A percentile compares a stretch with the other conserved stretches of the same genome.
These are phyloP conservation scores for Molorchus minor DNA, from an alignment of 2,888 invertebrate genomes.

Conservation along the genomic window DNA sequence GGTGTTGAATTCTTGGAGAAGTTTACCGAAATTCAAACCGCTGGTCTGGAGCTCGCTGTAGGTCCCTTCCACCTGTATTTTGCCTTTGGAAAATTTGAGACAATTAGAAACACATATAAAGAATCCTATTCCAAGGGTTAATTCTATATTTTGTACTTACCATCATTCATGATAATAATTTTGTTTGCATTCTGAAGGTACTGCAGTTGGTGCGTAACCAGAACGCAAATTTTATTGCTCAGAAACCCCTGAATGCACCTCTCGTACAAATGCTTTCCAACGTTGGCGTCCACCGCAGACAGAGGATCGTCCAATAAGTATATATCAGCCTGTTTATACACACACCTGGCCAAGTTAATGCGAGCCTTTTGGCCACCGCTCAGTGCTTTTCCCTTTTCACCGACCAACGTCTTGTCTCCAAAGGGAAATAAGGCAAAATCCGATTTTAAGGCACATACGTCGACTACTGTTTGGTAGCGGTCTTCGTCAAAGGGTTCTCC, in stretches of 20 bases:
- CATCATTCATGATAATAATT: conserved; percentile 62
- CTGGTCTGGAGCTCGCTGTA: conserved; percentile 63
- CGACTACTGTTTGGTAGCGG: conserved; percentile 70
- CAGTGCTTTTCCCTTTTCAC: conserved; percentile 81
- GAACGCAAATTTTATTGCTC: conserved; percentile 69
- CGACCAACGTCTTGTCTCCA: conserved; percentile 81
- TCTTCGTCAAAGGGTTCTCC: conserved; percentile 70
- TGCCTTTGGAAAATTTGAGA: too few species aligned
- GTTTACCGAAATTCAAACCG: conserved; percentile 62
- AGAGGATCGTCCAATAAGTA: conserved; percentile 85
- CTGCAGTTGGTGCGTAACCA: conserved; percentile 79
- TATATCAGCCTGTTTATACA: conserved; percentile 81
- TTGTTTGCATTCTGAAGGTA: conserved; percentile 60
- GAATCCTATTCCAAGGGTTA: too few species aligned
- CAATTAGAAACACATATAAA: too few species aligned
- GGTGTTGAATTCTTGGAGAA: conserved; percentile 45
- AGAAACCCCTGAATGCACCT: conserved; percentile 73
- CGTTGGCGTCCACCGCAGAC: conserved; percentile 82
- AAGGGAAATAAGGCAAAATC: conserved; percentile 80
- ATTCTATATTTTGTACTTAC: too few species aligned
- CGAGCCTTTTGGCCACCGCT: conserved; percentile 89
- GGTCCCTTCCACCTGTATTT: conserved; percentile 63
- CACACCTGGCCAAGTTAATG: conserved; percentile 79
- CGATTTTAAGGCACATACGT: conserved; percentile 70
- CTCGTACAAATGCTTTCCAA: conserved; percentile 77